Evolutionary conservation across 1,140 invertebrate species (phyloP).

Genomic region (Drosophila grimshawi): DNA sequence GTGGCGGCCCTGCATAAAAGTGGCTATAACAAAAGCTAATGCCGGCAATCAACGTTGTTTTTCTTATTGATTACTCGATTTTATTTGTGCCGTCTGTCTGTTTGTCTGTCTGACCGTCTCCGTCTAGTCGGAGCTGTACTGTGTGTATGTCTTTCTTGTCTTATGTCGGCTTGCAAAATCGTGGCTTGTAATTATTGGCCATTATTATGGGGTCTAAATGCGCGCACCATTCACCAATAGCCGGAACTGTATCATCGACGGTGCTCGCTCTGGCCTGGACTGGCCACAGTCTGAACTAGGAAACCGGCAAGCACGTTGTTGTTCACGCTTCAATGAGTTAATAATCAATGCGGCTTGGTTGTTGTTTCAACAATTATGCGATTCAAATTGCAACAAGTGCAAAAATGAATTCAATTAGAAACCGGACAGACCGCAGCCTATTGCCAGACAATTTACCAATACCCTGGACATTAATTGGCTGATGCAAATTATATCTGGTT

Average conservation of each 20-base stretch:
- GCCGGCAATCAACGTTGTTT: constrained; percentile 54
- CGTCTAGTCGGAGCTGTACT: no score
- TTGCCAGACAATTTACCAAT: constrained; percentile 28
- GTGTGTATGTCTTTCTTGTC: constrained; percentile 19
- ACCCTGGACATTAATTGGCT: neutral
- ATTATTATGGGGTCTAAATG: constrained; percentile 69
- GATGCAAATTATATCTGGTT: constrained; percentile 43
- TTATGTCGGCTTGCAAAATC: constrained; percentile 68
- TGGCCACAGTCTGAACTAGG: constrained; percentile 45
- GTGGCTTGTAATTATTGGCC: constrained; percentile 78
- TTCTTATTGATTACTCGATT: constrained; percentile 71
- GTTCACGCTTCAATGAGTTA: constrained; percentile 64
- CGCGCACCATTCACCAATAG: constrained; percentile 54
- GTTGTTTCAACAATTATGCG: constrained; percentile 57
- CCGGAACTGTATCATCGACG: constrained; percentile 63
- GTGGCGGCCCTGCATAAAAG: constrained; percentile 23
- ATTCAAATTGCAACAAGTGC: constrained; percentile 66
- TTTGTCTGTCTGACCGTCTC: constrained; percentile 1
- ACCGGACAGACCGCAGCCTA: constrained; percentile 14
- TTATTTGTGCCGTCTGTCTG: constrained; percentile 57
- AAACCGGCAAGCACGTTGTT: constrained; percentile 42
- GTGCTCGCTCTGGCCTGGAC: constrained; percentile 5
- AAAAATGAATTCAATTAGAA: constrained; percentile 69
- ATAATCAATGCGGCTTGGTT: constrained; percentile 48
- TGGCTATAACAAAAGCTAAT: constrained; percentile 26